Evolutionary conservation across 2,797 vertebrate species (phyloP), one percentile per base, ranked within the genome.

Genomic region (Hippoglossus hippoglossus): DNA sequence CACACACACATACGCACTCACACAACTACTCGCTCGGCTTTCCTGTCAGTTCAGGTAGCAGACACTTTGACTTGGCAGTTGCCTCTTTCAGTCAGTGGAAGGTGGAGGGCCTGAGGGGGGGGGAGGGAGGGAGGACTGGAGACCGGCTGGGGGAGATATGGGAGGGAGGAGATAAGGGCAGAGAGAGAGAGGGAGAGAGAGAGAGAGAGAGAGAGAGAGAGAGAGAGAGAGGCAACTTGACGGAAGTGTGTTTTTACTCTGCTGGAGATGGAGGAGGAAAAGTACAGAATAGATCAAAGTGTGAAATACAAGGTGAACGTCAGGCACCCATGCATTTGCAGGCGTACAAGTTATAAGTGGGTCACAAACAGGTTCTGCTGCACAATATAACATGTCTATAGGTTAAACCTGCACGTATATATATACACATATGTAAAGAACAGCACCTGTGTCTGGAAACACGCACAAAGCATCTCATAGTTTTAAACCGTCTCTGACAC

Each of bases 21-120:
- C 22, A 53, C 63, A 49, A 49, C 58, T 10, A 34, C 26, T 26
- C 13, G 19, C 66, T 59, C 22, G 9, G 44, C 67, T 61, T 41
- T 53, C 71, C 49, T 59, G 52, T 22, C 67, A 79, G 85, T 77
- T 91, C 86, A 92, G 90, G 89, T 90, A 87, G 65, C 85, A 86
- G 87, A 79, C 72, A 44, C 82, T 81, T 68, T 6, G 21, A 71
- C 36, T 76, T 67, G 67, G 71, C 91, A 92, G 87, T 89, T 93
- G 92, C 78, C 91, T 79, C 71, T 71, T 78, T 92, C 90, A 85
- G 54, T 93, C 92, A 91, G 75, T 6, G 15, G 54, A 21, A 25
- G 46, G 46, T 75, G 16, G 24, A 39, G n/a, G 13, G 46, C 39
- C 3, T 18, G 41, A 21, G 54, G 3, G 19, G 24, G 16, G 16